Evolutionary conservation across 2,797 vertebrate genomes (phyloP).

Genomic region (Danio choprae): DNA sequence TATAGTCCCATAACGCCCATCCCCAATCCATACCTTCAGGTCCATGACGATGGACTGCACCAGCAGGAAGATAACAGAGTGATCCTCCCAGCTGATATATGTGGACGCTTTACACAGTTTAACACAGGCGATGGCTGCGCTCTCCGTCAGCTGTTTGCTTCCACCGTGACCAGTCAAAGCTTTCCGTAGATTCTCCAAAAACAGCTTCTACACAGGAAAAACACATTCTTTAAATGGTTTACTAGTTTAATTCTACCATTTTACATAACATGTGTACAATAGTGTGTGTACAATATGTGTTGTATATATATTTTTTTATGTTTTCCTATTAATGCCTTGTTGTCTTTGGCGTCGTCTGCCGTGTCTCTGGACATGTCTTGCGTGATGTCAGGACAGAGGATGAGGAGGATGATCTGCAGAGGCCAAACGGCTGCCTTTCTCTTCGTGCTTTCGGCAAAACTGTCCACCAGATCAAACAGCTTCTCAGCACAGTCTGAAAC

Average conservation of each 20-base stretch:
- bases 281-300: no score
- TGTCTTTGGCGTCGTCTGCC: slow-evolving; percentile 92
- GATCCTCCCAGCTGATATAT: slow-evolving; percentile 97
- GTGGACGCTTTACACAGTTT: slow-evolving; percentile 97
- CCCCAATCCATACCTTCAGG: slow-evolving; percentile 85
- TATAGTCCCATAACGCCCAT: no score
- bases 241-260: no score
- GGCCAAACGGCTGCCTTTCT: slow-evolving; percentile 98
- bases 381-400: slow-evolving; percentile 93
- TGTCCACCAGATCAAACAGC: slow-evolving; percentile 95
- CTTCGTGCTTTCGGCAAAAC: slow-evolving; percentile 96
- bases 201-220: slow-evolving; percentile 83
- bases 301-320: no score
- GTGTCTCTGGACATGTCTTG: slow-evolving; percentile 93
- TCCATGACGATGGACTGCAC: slow-evolving; percentile 96
- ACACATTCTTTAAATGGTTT: not conserved
- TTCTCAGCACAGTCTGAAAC: slow-evolving; percentile 92
- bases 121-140: slow-evolving; percentile 94
- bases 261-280: no score
- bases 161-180: slow-evolving; percentile 89
- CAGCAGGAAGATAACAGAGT: slow-evolving; percentile 93
- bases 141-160: slow-evolving; percentile 94
- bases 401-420: slow-evolving; percentile 94
- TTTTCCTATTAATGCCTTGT: slow-evolving; percentile 78
- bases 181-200: slow-evolving; percentile 93